A percentile compares a stretch with the other conserved stretches of the same genome.
These are phyloP conservation scores for Lepus timidus DNA, from an alignment of 2,113 vertebrate species.

Conservation along the genomic window DNA sequence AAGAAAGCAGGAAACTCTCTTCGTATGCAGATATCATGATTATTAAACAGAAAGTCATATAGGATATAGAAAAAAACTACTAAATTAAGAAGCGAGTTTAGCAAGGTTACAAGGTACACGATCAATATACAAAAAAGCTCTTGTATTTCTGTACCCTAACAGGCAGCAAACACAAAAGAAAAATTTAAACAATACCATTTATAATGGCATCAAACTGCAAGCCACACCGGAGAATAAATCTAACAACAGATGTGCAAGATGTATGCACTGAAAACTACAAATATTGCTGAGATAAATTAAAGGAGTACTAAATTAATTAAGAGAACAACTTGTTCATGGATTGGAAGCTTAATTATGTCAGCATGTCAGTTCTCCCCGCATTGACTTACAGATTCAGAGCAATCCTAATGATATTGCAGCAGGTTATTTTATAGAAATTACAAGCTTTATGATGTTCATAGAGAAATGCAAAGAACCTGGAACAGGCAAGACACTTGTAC, in stretches of 20 bases:
- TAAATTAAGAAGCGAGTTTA: slow-evolving; percentile 8
- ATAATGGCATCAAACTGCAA: background rate
- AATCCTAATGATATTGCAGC: background rate
- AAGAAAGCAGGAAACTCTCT: background rate
- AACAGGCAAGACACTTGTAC: background rate
- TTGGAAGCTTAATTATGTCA: background rate
- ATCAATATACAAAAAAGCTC: background rate
- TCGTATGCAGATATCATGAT: background rate
- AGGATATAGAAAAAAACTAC: background rate
- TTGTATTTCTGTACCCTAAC: background rate
- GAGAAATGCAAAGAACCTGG: background rate
- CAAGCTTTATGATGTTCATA: background rate
- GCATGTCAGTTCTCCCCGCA: background rate
- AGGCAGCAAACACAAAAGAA: background rate
- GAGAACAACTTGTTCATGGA: background rate
- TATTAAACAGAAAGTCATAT: background rate
- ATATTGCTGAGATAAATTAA: background rate
- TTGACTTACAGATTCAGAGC: background rate
- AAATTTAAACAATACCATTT: background rate
- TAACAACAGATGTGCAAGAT: background rate
- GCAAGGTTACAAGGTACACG: background rate
- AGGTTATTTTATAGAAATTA: background rate
- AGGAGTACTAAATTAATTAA: background rate
- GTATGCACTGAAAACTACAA: background rate
- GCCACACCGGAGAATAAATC: background rate